phyloP scores from a whole-genome alignment of 2,888 invertebrate species.

The Drosophila melanosoma region DNA sequence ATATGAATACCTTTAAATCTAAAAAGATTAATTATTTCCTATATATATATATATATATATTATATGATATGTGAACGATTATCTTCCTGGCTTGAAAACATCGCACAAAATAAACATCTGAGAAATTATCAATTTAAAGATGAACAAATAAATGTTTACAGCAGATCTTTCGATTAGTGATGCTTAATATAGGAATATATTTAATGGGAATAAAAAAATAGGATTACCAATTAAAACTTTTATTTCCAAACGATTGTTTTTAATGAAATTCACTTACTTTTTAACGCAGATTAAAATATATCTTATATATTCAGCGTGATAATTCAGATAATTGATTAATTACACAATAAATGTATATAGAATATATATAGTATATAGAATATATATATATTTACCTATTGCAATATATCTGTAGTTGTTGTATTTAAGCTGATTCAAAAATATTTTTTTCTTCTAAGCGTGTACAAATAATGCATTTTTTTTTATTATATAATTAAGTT shows the following conservation, averaged over 20 bases:
- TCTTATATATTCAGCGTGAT: not conserved
- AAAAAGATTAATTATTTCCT: not conserved
- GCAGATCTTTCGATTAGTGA: not conserved
- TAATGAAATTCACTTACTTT: not conserved
- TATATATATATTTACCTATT: too few species aligned
- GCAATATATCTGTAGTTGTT: not conserved
- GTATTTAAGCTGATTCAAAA: not conserved
- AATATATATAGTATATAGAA: too few species aligned
- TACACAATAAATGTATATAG: not conserved
- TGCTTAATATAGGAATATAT: not conserved
- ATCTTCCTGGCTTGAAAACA: not conserved
- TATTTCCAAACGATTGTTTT: not conserved
- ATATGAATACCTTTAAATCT: not conserved
- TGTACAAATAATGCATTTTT: conserved; percentile 11
- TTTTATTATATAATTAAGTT: conserved; percentile 31
- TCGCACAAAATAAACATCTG: not conserved
- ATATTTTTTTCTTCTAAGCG: not conserved
- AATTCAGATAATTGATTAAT: not conserved
- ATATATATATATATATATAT: not conserved
- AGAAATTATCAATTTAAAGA: not conserved
- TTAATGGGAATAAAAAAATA: not conserved
- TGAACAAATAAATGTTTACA: not conserved
- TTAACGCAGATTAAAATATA: not conserved
- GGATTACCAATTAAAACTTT: not conserved
- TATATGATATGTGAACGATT: not conserved